These are phyloP conservation scores for Pseudomyrmex pallidus DNA, from an alignment of 1,140 invertebrate genomes.

Conservation along the genomic window DNA sequence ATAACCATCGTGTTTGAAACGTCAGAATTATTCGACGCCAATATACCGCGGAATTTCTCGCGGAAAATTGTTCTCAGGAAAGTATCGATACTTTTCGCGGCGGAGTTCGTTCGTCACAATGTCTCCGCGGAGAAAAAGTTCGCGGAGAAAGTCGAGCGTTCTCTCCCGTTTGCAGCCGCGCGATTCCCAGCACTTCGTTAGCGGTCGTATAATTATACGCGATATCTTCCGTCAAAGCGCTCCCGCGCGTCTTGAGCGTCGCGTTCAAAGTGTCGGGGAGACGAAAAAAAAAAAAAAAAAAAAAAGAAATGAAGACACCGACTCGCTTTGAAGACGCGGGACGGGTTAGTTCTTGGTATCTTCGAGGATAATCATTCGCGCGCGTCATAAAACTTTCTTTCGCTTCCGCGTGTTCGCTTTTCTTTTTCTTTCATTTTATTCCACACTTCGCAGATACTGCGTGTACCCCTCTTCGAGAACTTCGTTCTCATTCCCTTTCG, in stretches of 20 bases:
- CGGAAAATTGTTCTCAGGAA: not conserved
- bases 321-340: slow-evolving; percentile 13
- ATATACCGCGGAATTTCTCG: not conserved
- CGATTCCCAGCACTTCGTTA: slow-evolving; percentile 33
- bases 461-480: not conserved
- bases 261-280: slow-evolving; percentile 12
- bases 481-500: slow-evolving; percentile 24
- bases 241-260: not conserved
- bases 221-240: slow-evolving; percentile 14
- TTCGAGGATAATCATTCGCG: slow-evolving; percentile 58
- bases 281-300: slow-evolving; percentile 9
- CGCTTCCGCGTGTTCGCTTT: not conserved
- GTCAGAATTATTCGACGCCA: not conserved
- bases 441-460: not conserved
- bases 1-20: not conserved
- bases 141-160: not conserved
- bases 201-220: slow-evolving; percentile 26
- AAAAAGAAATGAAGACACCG: not conserved
- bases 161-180: not conserved
- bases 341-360: slow-evolving; percentile 40
- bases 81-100: not conserved
- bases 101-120: slow-evolving; percentile 1
- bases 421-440: not conserved
- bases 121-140: not conserved
- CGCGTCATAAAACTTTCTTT: slow-evolving; percentile 60